Evolutionary conservation across 2,888 invertebrate species (phyloP), one percentile per base, ranked within the genome.

Genomic region (Julus scanicus): DNA sequence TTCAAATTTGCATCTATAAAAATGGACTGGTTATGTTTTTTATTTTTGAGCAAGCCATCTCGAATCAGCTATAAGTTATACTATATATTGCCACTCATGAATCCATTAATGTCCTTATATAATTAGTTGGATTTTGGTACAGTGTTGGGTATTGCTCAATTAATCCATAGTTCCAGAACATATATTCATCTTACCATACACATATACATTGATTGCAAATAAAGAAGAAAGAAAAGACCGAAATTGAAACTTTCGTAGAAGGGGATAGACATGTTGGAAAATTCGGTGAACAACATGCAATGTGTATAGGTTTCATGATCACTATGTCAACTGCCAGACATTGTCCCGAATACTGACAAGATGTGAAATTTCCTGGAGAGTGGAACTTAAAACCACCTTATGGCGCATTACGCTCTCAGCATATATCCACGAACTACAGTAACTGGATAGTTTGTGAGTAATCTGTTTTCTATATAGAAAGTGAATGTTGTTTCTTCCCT

Each of bases 291-390:
- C 71, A 71, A 71, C 29, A n/a, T 29, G 63, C 9, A 9, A 4
- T 20, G 2, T 20, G 29, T 48, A 48, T 71, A 9, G 71, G 29
- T 71, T 71, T 71, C 71, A 71, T 71, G 71, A 71, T 71, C 71
- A 71, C 71, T 71, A 71, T 71, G 71, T 71, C 71, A 71, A 71
- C 71, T 20, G n/a, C n/a, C 71, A 71, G 71, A 29, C 71, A 29
- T 63, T 20, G 63, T 71, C 71, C 29, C 29, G 71, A 71, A 71
- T 20, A 71, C 20, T 20, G n/a, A 57, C 4, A 57, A 71, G 29
- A 71, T 71, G 71, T 71, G 71, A 29, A 71, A 29, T 71, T 71
- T 29, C 29, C 71, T 71, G 29, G 71, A 71, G 71, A 6, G 63
- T n/a, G 63, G 63, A 63, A 63, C 63, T n/a, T 17, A 13, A n/a